A percentile compares a stretch with the other conserved stretches of the same genome.
These are phyloP conservation scores for Halcyon malimbica DNA, from an alignment of 2,113 vertebrate species.

Conservation along the genomic window DNA sequence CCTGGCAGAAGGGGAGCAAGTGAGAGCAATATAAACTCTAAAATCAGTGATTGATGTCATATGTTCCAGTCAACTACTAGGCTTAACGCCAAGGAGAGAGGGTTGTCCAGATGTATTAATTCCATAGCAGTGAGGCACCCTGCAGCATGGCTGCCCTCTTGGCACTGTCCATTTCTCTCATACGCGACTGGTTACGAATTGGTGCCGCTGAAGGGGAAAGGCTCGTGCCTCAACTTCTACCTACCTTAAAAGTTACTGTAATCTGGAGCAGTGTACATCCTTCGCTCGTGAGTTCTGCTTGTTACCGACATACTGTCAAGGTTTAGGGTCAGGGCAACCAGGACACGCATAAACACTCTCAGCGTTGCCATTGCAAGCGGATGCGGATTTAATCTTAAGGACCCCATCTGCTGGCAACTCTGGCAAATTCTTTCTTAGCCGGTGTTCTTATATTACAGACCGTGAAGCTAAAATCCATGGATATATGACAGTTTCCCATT, in stretches of 20 bases:
- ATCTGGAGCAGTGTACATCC: rapidly evolving
- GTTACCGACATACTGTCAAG: not conserved
- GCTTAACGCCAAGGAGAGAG: not conserved
- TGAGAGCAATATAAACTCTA: not conserved
- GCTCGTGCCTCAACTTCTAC: not conserved
- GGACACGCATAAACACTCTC: no score
- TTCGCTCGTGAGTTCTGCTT: not conserved
- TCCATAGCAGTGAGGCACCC: not conserved
- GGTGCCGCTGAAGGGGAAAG: not conserved
- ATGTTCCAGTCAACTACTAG: not conserved
- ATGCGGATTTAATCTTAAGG: rapidly evolving
- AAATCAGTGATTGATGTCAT: slow-evolving; percentile 13
- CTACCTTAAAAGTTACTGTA: not conserved
- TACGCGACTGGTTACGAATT: rapidly evolving
- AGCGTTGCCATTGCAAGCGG: not conserved
- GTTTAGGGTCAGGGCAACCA: no score
- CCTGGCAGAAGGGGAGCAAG: not conserved
- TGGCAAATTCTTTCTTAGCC: not conserved
- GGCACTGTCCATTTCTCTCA: not conserved
- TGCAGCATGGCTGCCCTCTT: not conserved
- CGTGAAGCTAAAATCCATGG: not conserved
- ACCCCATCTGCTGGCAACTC: slow-evolving; percentile 15
- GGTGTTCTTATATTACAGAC: not conserved
- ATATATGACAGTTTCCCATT: not conserved
- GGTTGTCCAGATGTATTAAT: not conserved